These are phyloP conservation scores for Monarcha castaneiventris DNA, from an alignment of 2,113 vertebrate genomes.

Conservation along the genomic window DNA sequence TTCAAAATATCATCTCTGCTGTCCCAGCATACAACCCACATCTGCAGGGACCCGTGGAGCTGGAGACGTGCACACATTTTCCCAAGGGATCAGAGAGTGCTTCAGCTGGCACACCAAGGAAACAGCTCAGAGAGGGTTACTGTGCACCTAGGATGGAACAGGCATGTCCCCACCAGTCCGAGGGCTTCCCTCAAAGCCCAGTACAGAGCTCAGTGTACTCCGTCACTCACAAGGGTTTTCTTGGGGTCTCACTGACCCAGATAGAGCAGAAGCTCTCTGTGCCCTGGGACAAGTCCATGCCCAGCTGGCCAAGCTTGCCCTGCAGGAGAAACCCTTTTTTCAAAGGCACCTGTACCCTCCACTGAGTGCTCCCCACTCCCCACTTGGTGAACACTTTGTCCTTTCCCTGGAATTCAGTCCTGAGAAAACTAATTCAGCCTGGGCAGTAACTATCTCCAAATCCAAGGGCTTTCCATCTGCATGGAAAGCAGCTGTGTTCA, in stretches of 20 bases:
- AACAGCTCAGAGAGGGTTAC: neutral
- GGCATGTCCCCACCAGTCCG: neutral
- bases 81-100: neutral
- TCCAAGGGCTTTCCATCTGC: neutral
- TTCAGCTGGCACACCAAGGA: neutral
- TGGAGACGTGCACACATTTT: neutral
- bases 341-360: neutral
- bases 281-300: neutral
- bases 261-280: neutral
- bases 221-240: neutral
- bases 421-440: neutral
- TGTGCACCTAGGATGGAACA: neutral
- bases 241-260: neutral
- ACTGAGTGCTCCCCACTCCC: neutral
- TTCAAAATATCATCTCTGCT: neutral
- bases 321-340: neutral
- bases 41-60: neutral
- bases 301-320: neutral
- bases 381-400: neutral
- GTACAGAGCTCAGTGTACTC: neutral
- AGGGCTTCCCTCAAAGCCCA: neutral
- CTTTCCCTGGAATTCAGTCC: neutral
- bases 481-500: neutral
- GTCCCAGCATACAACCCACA: fast-evolving
- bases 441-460: neutral